Base-by-base conservation (phyloP, 1,140 invertebrate genomes). In the Hyphantria cunea region DNA sequence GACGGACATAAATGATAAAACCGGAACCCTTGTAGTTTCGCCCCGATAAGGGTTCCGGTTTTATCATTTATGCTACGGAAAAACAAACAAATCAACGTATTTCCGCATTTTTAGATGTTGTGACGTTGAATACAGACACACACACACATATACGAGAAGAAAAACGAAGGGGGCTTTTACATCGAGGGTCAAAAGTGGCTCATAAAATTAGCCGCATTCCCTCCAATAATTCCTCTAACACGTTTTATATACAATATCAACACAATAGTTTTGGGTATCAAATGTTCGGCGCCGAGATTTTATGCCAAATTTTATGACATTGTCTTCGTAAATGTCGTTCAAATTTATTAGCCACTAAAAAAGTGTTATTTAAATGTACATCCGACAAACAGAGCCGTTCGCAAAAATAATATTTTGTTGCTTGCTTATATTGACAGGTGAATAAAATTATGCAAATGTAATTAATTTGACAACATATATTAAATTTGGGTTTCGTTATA, bases 251-350 rank as follows among this genome's bases (percentile, higher is more conserved):
- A 80, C 66, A 5, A 25, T 25, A 25, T 86, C 82, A 80, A 80
- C 82, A 80, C 66, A 5, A 25, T 25, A 25, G 17, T 25, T 25
- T 25, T 25, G 58, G 70, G 58, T 74, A 79, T 79, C 86, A 86
- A 86, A 80, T 74, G 80, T 85, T 86, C 78, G 80, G 82, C 82
- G 84, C 77, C 82, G 76, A 76, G 78, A 85, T 86, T 88, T 86
- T 88, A 88, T 84, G 76, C 73, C 80, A 78, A 84, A 80, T 88
- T 85, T 88, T 88, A 86, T 81, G 68, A 71, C 77, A 85, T 82
- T 88, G 85, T 86, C 83, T 88, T 77, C 74, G 76, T 82, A 88
- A 86, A 88, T 78, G 77, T 80, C 84, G 80, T 85, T 81, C 81
- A 65, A 82, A 79, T 86, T 85, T 86, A 89, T 84, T 82, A 73